phyloP scores from a whole-genome alignment of 2,113 vertebrate genomes.

The Rhegmatorhina hoffmannsi region DNA sequence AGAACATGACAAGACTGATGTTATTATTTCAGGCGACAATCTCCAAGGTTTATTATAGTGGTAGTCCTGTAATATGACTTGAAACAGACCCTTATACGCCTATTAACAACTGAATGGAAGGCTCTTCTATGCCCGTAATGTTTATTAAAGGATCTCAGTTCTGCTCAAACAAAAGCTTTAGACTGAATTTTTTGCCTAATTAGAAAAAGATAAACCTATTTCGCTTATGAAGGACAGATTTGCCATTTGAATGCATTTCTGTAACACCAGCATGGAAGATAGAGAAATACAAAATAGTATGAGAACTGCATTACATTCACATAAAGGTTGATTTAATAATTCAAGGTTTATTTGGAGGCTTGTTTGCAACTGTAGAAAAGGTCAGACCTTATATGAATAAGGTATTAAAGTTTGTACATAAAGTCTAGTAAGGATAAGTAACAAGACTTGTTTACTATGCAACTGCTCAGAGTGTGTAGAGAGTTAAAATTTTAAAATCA shows the following conservation, averaged over 20 bases:
- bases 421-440: conserved; percentile 40
- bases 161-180: background rate
- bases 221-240: background rate
- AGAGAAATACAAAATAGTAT: background rate
- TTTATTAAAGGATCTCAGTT: background rate
- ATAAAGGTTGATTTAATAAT: conserved; percentile 59
- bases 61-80: background rate
- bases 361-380: conserved; percentile 52
- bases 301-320: conserved; percentile 10
- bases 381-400: conserved; percentile 48
- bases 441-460: conserved; percentile 37
- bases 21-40: background rate
- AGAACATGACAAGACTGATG: background rate
- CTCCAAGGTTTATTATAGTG: background rate
- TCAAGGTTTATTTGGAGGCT: conserved; percentile 50
- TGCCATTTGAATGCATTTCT: background rate
- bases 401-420: conserved; percentile 46
- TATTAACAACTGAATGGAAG: background rate
- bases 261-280: background rate
- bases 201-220: background rate
- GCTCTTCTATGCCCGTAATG: background rate
- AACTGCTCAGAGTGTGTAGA: background rate
- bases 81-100: background rate
- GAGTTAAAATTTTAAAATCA: conserved; percentile 38
- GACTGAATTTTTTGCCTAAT: background rate